Base-by-base conservation (phyloP, 1,140 invertebrate genomes). In the Heliconius eleuchia region DNA sequence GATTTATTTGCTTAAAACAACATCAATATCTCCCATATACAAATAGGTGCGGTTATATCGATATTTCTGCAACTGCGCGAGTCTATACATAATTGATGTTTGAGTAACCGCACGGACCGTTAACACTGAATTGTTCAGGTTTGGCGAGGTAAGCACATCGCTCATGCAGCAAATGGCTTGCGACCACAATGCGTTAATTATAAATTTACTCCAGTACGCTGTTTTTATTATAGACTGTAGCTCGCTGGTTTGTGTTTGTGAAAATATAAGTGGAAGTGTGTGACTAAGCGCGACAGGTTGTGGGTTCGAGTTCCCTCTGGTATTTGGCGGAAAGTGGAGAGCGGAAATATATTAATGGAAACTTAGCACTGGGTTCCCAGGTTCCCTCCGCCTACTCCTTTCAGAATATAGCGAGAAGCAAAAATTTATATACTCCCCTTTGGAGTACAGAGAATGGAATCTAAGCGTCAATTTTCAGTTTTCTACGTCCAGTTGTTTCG, bases 91-190 rank as follows among this genome's bases (percentile, higher is more conserved):
- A 76, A 70, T 76, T 76, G 74, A 70, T 71, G 74, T 76, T 76
- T 76, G 74, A 66, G 57, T 76, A 66, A 76, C 74, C 74, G 60
- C 74, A 76, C 57, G 39, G 60, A 50, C 74, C 55, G 55, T 71
- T 76, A 71, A 71, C 76, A 66, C 39, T 30, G 76, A 37, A 72
- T 77, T 72, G 76, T 77, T 71, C 57, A 39, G 66, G 42, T 76
- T 55, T 50, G 39, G 66, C 70, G 39, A 71, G 27, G 66, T 77
- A 71, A 70, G 16, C 60, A 52, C 70, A 72, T 71, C 70, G 18
- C 70, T 77, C 76, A 50, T 77, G 76, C 60, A 71, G 76, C 37
- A 77, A 77, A 77, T 77, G 76, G 19, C 70, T 50, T 55, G 6
- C 70, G 46, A 77, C 76, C 76, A 71, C 76, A 77, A 52, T 30